Base-by-base conservation (phyloP, 2,113 vertebrate genomes). In the Maccullochella peelii region DNA sequence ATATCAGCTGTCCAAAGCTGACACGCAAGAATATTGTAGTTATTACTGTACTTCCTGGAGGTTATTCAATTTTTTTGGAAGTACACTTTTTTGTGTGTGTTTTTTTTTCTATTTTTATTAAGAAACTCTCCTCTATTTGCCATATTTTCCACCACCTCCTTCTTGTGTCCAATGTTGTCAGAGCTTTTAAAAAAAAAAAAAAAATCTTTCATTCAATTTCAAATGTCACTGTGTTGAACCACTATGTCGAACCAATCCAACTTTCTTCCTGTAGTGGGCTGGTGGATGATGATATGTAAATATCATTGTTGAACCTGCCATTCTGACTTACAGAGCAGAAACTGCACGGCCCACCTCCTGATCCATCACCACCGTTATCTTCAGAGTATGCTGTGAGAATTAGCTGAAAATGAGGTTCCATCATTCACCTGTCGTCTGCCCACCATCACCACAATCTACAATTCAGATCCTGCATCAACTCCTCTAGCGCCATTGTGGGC, bases 351-450 rank as follows among this genome's bases (percentile, higher is more conserved):
- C 50, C 69, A 2, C 78, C 9, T 80, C 50, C 66, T 77, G 73
- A 88, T 88, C 68, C 57, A 80, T 87, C 80, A 87, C 42, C 33
- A n/a, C 49, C 50, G 70, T 88, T 81, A 84, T 82, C 71, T 72
- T 59, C 79, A 38, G 40, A 55, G 20, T 71, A 42, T 86, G 77
- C 2, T 54, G 62, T 1, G 69, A 82, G 61, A 68, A 77, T 84
- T 67, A 86, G 36, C 50, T 27, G 58, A 73, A 75, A 69, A 73
- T 73, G 63, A 76, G 68, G 15, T 70, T 72, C 73, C 72, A 86
- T 63, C 73, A 5, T 58, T 87, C 80, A 79, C 25, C 80, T 77
- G 84, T 58, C 49, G 67, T 59, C 80, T 50, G 57, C 23, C 42
- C 27, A 23, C 61, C 40, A 79, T 40, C 58, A 63, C 61, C 71